Percentiles rank a stretch among this genome's conserved stretches.
Evolutionary conservation across 2,797 vertebrate genomes (phyloP).

Genomic region (Peromyscus melanophrys): DNA sequence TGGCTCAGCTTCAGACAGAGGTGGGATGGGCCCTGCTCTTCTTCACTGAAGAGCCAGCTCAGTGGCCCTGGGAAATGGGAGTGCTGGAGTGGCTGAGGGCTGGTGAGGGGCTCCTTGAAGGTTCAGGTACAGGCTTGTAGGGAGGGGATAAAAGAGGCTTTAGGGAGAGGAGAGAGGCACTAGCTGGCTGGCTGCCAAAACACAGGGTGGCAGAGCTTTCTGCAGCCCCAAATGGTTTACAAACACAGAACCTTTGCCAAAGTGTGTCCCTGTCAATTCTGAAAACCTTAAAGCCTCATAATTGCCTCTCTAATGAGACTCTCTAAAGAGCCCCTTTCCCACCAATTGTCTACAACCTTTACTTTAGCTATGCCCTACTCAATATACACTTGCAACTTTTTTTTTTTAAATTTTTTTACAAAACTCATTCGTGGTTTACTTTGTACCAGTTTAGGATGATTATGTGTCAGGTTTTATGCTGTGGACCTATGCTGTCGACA

Average conservation of each 20-base stretch:
- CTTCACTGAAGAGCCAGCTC: slow-evolving; percentile 9
- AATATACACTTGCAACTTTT: slow-evolving; percentile 29
- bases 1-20: background rate
- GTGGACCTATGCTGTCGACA: background rate
- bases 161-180: slow-evolving; percentile 49
- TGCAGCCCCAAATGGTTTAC: slow-evolving; percentile 69
- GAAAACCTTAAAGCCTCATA: slow-evolving; percentile 73
- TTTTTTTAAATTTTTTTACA: background rate
- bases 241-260: slow-evolving; percentile 74
- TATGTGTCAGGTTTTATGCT: background rate
- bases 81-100: slow-evolving; percentile 52
- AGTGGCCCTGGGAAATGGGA: slow-evolving; percentile 4
- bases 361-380: background rate
- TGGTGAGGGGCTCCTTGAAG: slow-evolving; percentile 64
- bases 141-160: slow-evolving; percentile 75
- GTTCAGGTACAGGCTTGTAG: slow-evolving; percentile 67
- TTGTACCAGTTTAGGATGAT: slow-evolving; percentile 6
- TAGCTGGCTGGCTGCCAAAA: slow-evolving; percentile 65
- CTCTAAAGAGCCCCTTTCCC: slow-evolving; percentile 46
- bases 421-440: slow-evolving; percentile 31
- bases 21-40: background rate
- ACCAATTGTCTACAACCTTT: background rate
- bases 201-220: slow-evolving; percentile 57
- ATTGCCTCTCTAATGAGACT: slow-evolving; percentile 58
- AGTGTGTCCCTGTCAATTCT: slow-evolving; percentile 70